Evolutionary conservation across 1,140 invertebrate genomes (phyloP), one percentile per base, ranked within the genome.

Genomic region (Cotesia typhae): DNA sequence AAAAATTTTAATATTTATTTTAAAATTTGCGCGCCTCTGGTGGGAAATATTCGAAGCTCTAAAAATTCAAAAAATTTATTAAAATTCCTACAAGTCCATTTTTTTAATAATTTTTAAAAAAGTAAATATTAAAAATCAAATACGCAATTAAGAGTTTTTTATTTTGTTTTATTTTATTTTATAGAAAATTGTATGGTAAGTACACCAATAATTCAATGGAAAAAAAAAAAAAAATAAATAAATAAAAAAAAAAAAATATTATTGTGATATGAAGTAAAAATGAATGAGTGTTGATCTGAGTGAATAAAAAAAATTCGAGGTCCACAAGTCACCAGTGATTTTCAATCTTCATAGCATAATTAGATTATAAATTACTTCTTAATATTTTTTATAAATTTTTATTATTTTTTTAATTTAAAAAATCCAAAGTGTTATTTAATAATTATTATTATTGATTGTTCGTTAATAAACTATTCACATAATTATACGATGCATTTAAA

Each of bases 201-300:
- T 85, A 85, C 83, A 85, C 83, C 83, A 85, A 85, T 85, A 85
- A 85, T 85, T 80, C 83, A 83, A 81, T 82, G 83, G 81, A 83
- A 82, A 84, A 73, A 78, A 83, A 83, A 83, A 83, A 82, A 75
- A 82, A 82, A 84, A 73, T n/a, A n/a, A n/a, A n/a, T n/a, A 78
- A 83, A 83, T 82, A 83, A 82, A 82, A 84, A 73, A 78, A 83
- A 83, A 83, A 83, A 82, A 75, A 82, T 67, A n/a, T 81, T 82
- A 79, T 80, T 80, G 83, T 84, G 83, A 79, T 78, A 77, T 75
- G 76, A 75, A 79, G 78, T 79, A 78, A 74, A 73, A 79, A 73
- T 79, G 72, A 67, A 76, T 77, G 73, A 75, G 80, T 81, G 72
- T 78, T 76, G 72, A 74, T 70, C 69, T 74, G 74, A 74, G 75